Evolutionary conservation across 2,797 vertebrate genomes (phyloP).

Genomic region (Nannoperca obscura): DNA sequence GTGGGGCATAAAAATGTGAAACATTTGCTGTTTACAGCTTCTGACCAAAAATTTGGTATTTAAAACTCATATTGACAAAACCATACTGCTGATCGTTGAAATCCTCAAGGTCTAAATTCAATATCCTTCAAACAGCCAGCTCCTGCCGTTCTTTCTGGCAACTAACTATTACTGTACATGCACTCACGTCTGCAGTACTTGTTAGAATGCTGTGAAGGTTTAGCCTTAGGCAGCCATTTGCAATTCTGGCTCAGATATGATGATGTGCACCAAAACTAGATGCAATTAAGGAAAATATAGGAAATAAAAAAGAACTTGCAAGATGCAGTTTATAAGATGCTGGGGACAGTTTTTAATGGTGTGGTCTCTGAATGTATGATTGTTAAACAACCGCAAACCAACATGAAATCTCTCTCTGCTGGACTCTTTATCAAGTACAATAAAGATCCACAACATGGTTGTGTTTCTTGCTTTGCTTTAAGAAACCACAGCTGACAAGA

Average conservation of each 20-base stretch:
- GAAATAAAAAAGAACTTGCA: background rate
- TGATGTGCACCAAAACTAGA: conserved; percentile 36
- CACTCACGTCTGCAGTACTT: conserved; percentile 42
- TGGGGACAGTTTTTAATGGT: conserved; percentile 1
- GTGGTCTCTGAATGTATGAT: conserved; percentile 26
- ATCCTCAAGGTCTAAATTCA: conserved; percentile 9
- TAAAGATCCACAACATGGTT: conserved; percentile 33
- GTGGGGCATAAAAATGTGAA: background rate
- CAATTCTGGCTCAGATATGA: conserved; percentile 53
- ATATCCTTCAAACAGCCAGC: conserved; percentile 8
- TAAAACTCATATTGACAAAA: conserved; percentile 19
- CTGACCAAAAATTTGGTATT: conserved; percentile 17
- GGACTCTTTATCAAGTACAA: conserved; percentile 32
- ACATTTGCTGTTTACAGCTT: conserved; percentile 8
- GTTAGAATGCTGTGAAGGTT: conserved; percentile 45
- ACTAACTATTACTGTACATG: conserved; percentile 46
- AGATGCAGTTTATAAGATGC: conserved; percentile 6
- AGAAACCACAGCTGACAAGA: conserved; percentile 5
- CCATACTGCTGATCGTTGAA: conserved; percentile 1
- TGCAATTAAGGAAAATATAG: conserved; percentile 34
- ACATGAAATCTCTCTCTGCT: conserved; percentile 6
- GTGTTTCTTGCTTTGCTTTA: conserved; percentile 25
- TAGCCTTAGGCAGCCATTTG: conserved; percentile 57
- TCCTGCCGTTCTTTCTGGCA: conserved; percentile 25
- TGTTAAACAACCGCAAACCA: conserved; percentile 12